Evolutionary conservation across 2,113 vertebrate species (phyloP), one percentile per base, ranked within the genome.

Genomic region (Gopherus evgoodei): DNA sequence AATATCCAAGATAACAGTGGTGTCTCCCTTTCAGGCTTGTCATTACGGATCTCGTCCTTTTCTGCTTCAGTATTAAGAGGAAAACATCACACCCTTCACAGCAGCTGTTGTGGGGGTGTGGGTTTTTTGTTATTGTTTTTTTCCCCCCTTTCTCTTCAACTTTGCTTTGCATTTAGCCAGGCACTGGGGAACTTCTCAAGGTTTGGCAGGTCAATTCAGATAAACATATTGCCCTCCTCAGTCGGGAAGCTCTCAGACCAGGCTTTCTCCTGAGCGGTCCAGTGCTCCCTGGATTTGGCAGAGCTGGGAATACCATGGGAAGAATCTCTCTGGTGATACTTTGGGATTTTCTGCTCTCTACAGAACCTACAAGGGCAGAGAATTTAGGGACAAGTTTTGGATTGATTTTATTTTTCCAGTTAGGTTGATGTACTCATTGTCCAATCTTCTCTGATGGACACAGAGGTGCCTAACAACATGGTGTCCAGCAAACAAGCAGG

Each of bases 121-220:
- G 17, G 9, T 10, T 62, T 62, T 62, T 13, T 62, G 31, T 16
- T 7, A 2, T 21, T 42, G 8, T 21, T n/a, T 69, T 35, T 29
- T 13, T 17, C 1, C 11, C 42, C 21, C 6, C 4, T 35, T 38
- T 47, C 25, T 25, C 12, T 47, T 47, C 24, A 11, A 47, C 35
- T 50, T 0, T 29, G 6, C 0, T 42, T 16, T n/a, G 56, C 35
- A 88, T 35, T 72, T 44, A 47, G 24, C 75, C 3, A 4, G 59
- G 86, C 50, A 1, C 5, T 52, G 3, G 81, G 88, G 91, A 0
- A 1, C 7, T 54, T 50, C 91, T 65, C 52, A 8, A 38, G 5
- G 4, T 6, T 19, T 0, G 1, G 27, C 62, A 1, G 17, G 57
- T 81, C 1, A 0, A 13, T 50, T 19, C 50, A 50, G 16, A 31